Base-by-base conservation (phyloP, 2,888 invertebrate species). In the Taphrorychus bicolor region DNA sequence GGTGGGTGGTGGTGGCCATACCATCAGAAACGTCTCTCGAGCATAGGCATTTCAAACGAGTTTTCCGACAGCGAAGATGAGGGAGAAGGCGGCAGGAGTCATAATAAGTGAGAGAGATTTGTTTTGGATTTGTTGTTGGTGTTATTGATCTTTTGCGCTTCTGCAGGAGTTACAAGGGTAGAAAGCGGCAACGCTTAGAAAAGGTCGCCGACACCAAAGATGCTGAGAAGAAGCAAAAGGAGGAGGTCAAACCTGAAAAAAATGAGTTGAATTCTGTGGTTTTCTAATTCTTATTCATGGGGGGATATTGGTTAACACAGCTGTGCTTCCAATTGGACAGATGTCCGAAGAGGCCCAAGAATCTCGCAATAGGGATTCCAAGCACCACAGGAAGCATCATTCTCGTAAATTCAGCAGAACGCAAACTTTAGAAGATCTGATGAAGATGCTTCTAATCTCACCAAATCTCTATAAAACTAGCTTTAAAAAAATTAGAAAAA, bases 21-120 rank as follows among this genome's bases (percentile, higher is more conserved):
- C 99, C 59, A 98, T 99, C 73, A 88, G 98, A 60, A 99, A 99
- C 83, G 99, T 99, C 0, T 98, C 99, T 4, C 89, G 99, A 57
- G 99, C 98, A 78, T 99, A 99, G 99, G 97, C 98, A 0, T 98
- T 97, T 78, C 99, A 99, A 82, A 96, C 77, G 98, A 98, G 79
- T 93, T 94, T 77, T 93, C 93, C 0, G 95, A 95, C 78, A 93
- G 93, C 1, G 98, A 98, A 82, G 97, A 97, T 80, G 98, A 98
- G 81, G 92, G 91, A 1, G 89, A 71, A 83, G 91, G 73, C 53
- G 86, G 86, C 2, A 84, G 91, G 0, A 84, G 90, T 63, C 91
- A 91, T 79, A 88, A 86, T 80, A 76, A 60, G 66, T 66, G 23
- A 56, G 18, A 14, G 5, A 11, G n/a, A n/a, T n/a, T n/a, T n/a